Evolutionary conservation across 2,113 vertebrate species (phyloP).

Genomic region (Spizaetus ornatus): DNA sequence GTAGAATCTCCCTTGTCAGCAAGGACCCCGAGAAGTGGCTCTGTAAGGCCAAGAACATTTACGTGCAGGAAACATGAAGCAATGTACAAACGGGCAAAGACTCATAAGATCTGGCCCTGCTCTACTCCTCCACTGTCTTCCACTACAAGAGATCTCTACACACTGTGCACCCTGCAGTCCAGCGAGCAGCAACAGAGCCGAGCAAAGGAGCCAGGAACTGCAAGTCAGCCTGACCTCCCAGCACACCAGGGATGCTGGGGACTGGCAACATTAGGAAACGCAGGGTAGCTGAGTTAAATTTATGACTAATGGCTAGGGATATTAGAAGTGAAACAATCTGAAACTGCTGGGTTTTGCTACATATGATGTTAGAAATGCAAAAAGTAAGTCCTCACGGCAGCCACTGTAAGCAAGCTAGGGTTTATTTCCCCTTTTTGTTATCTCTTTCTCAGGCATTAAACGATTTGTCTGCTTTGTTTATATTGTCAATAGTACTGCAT

Average conservation of each 20-base stretch:
- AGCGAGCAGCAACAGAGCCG: accelerated
- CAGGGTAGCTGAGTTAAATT: neutral
- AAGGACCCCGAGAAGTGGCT: accelerated
- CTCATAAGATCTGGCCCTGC: neutral
- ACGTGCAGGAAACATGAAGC: neutral
- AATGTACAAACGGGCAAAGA: neutral
- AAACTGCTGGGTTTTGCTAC: neutral
- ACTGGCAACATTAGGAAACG: neutral
- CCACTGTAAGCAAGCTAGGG: neutral
- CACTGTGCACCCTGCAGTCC: too few species aligned
- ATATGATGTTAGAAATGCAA: neutral
- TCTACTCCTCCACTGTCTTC: neutral
- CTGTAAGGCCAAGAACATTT: neutral
- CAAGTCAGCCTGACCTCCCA: neutral
- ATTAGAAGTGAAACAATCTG: neutral
- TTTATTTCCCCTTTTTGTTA: neutral
- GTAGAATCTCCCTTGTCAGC: neutral
- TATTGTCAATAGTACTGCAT: neutral
- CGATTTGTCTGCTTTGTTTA: neutral
- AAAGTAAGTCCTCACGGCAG: neutral
- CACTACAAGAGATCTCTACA: neutral
- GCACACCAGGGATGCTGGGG: accelerated
- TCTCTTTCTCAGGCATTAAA: neutral
- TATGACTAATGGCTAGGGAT: neutral
- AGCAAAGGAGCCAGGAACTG: neutral